Evolutionary conservation across 2,113 vertebrate genomes (phyloP).

Genomic region (Hiodon alosoides): DNA sequence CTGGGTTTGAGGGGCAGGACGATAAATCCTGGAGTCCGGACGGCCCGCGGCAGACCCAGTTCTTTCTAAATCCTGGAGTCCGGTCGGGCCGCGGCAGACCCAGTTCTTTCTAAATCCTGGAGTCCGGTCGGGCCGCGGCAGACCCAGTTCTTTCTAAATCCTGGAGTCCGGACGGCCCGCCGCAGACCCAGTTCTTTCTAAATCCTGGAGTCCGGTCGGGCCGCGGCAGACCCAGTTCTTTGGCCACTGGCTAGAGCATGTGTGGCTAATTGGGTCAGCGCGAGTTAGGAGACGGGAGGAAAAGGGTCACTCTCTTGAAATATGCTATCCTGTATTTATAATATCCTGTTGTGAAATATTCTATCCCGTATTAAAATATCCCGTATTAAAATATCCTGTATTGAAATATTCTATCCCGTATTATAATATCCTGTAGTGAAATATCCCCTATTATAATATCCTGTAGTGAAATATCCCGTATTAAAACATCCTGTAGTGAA

Average conservation of each 20-base stretch:
- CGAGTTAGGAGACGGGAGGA: constrained; percentile 57
- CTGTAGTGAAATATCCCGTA: no score
- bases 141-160: constrained; percentile 52
- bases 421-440: no score
- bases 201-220: constrained; percentile 56
- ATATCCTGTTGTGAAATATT: no score
- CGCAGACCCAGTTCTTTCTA: constrained; percentile 32
- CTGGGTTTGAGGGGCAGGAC: constrained; percentile 46
- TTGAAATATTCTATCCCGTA: no score
- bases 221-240: constrained; percentile 10
- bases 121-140: constrained; percentile 45
- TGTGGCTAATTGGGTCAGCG: constrained; percentile 57
- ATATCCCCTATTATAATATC: no score
- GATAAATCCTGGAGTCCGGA: no score
- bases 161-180: constrained; percentile 66
- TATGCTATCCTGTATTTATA: no score
- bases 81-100: constrained; percentile 25
- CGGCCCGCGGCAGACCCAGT: no score
- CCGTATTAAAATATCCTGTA: no score
- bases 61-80: constrained; percentile 55
- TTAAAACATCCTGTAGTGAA: no score
- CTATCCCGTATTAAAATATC: no score
- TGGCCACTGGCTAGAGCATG: constrained; percentile 59
- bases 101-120: constrained; percentile 44
- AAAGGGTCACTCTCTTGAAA: constrained; percentile 46